Base-by-base conservation (phyloP, 2,113 vertebrate genomes). In the Amphiprion ocellaris region DNA sequence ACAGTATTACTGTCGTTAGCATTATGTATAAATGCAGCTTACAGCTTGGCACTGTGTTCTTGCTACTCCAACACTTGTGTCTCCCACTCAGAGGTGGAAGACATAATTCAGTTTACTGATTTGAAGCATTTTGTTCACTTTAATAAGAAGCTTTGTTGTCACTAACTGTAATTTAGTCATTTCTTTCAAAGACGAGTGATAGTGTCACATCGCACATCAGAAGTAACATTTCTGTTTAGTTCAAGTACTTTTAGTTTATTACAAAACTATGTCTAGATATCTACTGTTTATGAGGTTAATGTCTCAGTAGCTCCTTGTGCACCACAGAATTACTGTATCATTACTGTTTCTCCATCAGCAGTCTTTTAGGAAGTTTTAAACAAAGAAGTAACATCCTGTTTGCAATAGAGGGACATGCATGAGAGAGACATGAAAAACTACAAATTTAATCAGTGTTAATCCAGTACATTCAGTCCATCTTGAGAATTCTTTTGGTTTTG, bases 321-420 rank as follows among this genome's bases (percentile, higher is more conserved):
- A 9, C 7, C 33, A 8, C 17, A 5, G 9, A 65, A 10, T 24
- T 37, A 55, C 19, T 58, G 26, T 7, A 21, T 10, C 12, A 21
- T 30, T 16, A 30, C 28, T 63, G 23, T 55, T 28, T 53, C 11
- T 53, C 6, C 12, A 21, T 30, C 12, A 11, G 26, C 33, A n/a
- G 59, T 64, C 6, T 52, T 64, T 74, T 33, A 19, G 4, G 5
- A 10, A 11, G 44, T 55, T 72, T 72, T 39, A 24, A 49, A 14
- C 6, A 17, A 33, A 37, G 4, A 21, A 19, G 47, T n/a, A 53
- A 16, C 24, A 8, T 9, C 4, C 2, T 5, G 44, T 11, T 4
- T 65, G 16, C 46, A 49, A 64, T 10, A 49, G 9, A 23, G 21
- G 21, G 21, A 21, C 21, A 21, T 21, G 21, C 21, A 21, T 46